A percentile compares a stretch with the other conserved stretches of the same genome.
Evolutionary conservation across 2,888 invertebrate genomes (phyloP).

Genomic region (Xanthorhoe spadicearia): DNA sequence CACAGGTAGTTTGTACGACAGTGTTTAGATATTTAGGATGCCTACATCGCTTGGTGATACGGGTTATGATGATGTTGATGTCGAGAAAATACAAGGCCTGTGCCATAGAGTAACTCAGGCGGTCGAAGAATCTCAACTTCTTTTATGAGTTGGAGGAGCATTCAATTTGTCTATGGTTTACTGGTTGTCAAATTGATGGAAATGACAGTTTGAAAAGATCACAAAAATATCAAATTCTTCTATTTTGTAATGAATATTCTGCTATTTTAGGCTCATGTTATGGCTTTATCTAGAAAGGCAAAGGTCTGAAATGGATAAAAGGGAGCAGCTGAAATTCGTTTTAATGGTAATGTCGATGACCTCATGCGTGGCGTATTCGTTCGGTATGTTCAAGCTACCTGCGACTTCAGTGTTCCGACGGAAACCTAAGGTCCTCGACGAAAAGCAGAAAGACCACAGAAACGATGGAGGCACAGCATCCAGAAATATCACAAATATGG

Average conservation of each 20-base stretch:
- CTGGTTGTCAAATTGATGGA: slow-evolving; percentile 16
- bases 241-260: slow-evolving; percentile 18
- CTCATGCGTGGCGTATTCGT: slow-evolving; percentile 66
- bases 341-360: slow-evolving; percentile 63
- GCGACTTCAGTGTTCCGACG: slow-evolving; percentile 37
- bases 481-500: slow-evolving; percentile 18
- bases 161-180: slow-evolving; percentile 17
- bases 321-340: slow-evolving; percentile 65
- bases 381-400: slow-evolving; percentile 56
- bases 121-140: slow-evolving; percentile 7
- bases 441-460: slow-evolving; percentile 48
- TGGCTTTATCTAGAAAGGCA: slow-evolving; percentile 47
- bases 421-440: slow-evolving; percentile 26
- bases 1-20: background rate
- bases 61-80: too few relatives aligned
- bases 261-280: slow-evolving; percentile 45
- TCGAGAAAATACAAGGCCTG: background rate
- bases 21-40: background rate
- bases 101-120: slow-evolving; percentile 1
- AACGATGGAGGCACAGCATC: slow-evolving; percentile 49
- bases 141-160: slow-evolving; percentile 7
- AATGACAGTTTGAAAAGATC: slow-evolving; percentile 36
- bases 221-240: slow-evolving; percentile 14
- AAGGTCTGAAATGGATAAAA: slow-evolving; percentile 62
- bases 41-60: background rate